Conservation (phyloP, 2,888 invertebrate genomes). For the Tipula helvola region DNA sequence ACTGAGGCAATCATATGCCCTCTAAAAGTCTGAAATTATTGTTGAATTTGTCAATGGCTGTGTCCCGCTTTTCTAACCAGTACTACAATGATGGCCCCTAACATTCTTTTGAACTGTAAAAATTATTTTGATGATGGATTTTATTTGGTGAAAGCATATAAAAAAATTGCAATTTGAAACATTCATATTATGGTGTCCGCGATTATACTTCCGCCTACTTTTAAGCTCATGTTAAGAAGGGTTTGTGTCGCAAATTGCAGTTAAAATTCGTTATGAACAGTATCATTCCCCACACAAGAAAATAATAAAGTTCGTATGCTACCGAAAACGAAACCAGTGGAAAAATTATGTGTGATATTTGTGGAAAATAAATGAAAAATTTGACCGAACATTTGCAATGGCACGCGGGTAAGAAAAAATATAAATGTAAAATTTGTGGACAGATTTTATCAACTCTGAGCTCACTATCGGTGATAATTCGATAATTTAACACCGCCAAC, state of each 20-base stretch:
- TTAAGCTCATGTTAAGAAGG: not conserved
- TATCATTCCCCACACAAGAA: not conserved
- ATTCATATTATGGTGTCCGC: no score
- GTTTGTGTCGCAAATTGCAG: not conserved
- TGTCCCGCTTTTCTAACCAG: no score
- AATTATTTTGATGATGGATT: no score
- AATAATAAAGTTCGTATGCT: not conserved
- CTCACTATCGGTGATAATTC: not conserved
- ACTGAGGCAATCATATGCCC: no score
- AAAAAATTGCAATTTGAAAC: no score
- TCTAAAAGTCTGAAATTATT: no score
- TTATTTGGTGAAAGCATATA: no score
- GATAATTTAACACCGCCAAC: not conserved
- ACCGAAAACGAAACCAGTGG: not conserved
- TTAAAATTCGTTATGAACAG: not conserved
- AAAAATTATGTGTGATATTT: not conserved
- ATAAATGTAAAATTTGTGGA: not conserved
- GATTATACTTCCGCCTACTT: no score
- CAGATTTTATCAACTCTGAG: not conserved
- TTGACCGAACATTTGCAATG: not conserved
- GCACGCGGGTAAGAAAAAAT: not conserved
- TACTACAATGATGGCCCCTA: no score
- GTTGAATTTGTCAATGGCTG: no score
- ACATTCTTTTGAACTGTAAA: no score
- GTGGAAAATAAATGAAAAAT: not conserved